Evolutionary conservation across 2,113 vertebrate species (phyloP), one percentile per base, ranked within the genome.

Genomic region (Lates calcarifer): DNA sequence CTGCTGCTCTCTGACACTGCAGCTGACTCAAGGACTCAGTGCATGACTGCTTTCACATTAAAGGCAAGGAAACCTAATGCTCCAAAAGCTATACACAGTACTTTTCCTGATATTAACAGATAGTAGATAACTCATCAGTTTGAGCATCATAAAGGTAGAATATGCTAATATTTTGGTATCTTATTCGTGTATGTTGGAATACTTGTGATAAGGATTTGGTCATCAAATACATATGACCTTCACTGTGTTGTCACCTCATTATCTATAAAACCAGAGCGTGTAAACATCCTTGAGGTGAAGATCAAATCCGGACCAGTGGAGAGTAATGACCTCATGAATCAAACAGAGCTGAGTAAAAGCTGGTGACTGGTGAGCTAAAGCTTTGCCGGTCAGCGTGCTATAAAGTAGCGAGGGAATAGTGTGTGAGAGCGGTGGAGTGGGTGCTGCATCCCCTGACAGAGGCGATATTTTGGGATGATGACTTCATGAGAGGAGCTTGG

Each of bases 401-500:
- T 6, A 66, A 45, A 12, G 63, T 3, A 18, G 64, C 75, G 62
- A 69, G 74, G 72, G 84, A 45, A 17, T 3, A 13, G 62, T 56
- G 70, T 57, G 63, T 17, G 79, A 66, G 73, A 37, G 73, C 2
- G 67, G 57, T 55, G 81, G 71, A 84, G 77, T 62, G 74, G 83
- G 80, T 37, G 67, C 79, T 70, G 13, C 65, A 45, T 65, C 43
- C 53, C 69, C 65, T 74, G 72, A 90, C 57, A 69, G 41, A 65
- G 78, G 65, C 9, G 45, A 29, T 84, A 91, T 93, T 94, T 90
- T 7, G 33, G 84, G 82, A 79, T 33, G 81, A 92, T 92, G 89
- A 94, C 90, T 84, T 93, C 87, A 91, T 81, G 60, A 70, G 70
- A 49, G 53, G 86, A 79, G 85, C 57, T 86, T 55, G 85, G 83